Conservation (phyloP, 1,140 invertebrate genomes). For the Mylabris phalerata region DNA sequence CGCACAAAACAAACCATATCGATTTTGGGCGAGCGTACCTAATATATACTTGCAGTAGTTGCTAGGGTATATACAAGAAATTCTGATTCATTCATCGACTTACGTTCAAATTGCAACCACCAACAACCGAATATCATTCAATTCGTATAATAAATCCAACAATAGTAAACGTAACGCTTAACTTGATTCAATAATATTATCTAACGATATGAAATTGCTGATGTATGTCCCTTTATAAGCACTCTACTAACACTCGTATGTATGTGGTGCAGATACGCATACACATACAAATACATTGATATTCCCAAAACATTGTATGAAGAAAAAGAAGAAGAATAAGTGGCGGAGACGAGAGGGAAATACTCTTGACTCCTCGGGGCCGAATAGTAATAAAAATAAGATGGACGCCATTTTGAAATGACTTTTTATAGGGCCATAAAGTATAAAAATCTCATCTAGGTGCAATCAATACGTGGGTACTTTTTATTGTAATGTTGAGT, state of each 20-base stretch:
- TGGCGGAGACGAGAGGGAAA: neutral
- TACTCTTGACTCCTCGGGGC: neutral
- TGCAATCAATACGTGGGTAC: slow-evolving; percentile 25
- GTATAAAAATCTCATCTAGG: slow-evolving; percentile 28
- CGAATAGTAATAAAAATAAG: slow-evolving; percentile 21
- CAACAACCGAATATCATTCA: neutral
- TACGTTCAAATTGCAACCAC: slow-evolving; percentile 14
- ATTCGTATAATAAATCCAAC: neutral
- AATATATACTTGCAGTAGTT: slow-evolving; percentile 40
- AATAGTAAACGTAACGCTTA: no score
- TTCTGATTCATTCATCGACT: slow-evolving; percentile 14
- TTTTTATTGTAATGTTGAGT: slow-evolving; percentile 26
- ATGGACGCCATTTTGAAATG: slow-evolving; percentile 30
- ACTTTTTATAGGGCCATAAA: slow-evolving; percentile 26
- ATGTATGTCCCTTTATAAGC: slow-evolving; percentile 21
- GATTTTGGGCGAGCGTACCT: slow-evolving; percentile 38
- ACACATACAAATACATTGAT: neutral
- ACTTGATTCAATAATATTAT: neutral
- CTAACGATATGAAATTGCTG: slow-evolving; percentile 15
- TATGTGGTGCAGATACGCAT: neutral
- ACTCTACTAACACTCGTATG: no score
- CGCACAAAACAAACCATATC: slow-evolving; percentile 40
- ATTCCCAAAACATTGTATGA: no score
- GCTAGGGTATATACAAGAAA: slow-evolving; percentile 30
- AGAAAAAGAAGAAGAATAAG: no score